These are phyloP conservation scores for Drosophila athabasca DNA, from an alignment of 1,140 invertebrate species.

Conservation along the genomic window DNA sequence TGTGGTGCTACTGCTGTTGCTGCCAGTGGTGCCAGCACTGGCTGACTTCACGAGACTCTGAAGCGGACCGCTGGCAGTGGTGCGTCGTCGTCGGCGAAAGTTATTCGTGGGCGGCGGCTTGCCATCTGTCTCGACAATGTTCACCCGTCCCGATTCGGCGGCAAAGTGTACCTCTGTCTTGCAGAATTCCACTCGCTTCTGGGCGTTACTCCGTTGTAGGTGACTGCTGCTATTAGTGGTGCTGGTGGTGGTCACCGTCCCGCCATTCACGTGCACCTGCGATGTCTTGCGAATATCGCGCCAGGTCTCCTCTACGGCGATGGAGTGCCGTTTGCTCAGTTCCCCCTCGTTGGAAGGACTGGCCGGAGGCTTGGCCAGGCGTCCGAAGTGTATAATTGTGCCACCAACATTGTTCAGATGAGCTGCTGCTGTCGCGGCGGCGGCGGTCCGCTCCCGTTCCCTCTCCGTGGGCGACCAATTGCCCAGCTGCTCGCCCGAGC, in stretches of 20 bases:
- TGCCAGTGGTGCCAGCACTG: conserved; percentile 38
- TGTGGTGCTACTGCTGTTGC: conserved; percentile 5
- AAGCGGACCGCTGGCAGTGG: conserved; percentile 78
- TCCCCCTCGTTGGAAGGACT: conserved; percentile 52
- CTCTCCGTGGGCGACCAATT: conserved; percentile 82
- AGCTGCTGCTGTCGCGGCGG: conserved; percentile 5
- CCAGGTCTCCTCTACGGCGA: conserved; percentile 85
- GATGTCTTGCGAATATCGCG: conserved; percentile 84
- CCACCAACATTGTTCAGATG: conserved; percentile 31
- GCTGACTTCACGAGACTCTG: conserved; percentile 76
- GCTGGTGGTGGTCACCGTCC: conserved; percentile 79
- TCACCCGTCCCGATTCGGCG: conserved; percentile 91
- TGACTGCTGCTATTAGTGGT: conserved; percentile 44
- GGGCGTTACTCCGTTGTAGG: conserved; percentile 47
- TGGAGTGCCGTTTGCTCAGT: conserved; percentile 85
- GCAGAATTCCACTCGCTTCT: conserved; percentile 92
- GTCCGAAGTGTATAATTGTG: conserved; percentile 75
- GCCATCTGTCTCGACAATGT: conserved; percentile 93
- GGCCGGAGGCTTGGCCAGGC: conserved; percentile 7
- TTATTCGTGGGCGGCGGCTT: conserved; percentile 92
- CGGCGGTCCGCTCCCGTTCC: conserved; percentile 16
- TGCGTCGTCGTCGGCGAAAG: conserved; percentile 87
- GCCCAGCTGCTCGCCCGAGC: conserved; percentile 87
- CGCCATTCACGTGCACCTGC: conserved; percentile 70
- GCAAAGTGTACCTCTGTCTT: conserved; percentile 94